Conservation (phyloP, 1,140 invertebrate genomes). For the Drosophila persimilis region DNA sequence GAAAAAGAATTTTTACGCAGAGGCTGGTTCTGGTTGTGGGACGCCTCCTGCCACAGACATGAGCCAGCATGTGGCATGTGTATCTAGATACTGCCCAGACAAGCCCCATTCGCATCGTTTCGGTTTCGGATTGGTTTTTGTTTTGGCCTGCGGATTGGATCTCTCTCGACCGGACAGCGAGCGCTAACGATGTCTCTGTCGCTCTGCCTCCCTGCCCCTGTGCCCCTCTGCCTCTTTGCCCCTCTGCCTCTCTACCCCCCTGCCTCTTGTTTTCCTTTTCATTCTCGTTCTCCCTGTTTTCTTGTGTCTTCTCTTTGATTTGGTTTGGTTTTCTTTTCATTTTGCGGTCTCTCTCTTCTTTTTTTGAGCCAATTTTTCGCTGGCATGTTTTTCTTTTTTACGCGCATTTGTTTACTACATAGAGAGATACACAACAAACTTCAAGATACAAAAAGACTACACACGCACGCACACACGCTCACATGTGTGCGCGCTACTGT, state of each 20-base stretch:
- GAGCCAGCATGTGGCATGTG: conserved; percentile 26
- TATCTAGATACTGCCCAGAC: conserved; percentile 60
- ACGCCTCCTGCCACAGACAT: not conserved
- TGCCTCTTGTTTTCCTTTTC: conserved; percentile 25
- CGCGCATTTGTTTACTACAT: conserved; percentile 74
- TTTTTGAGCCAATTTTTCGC: conserved; percentile 54
- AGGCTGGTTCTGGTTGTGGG: conserved; percentile 20
- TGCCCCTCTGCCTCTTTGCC: not conserved
- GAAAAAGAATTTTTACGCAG: conserved; percentile 65
- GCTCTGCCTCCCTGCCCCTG: conserved; percentile 1
- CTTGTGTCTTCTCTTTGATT: conserved; percentile 28
- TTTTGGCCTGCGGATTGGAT: conserved; percentile 5
- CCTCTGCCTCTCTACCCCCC: not conserved
- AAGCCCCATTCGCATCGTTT: conserved; percentile 24
- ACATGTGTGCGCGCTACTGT: conserved; percentile 11
- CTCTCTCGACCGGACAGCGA: conserved; percentile 2
- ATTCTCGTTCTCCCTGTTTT: conserved; percentile 35
- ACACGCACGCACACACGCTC: conserved; percentile 8
- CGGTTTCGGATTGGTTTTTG: conserved; percentile 36
- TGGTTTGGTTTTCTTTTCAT: conserved; percentile 18
- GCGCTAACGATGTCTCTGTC: conserved; percentile 45
- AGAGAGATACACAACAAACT: conserved; percentile 66
- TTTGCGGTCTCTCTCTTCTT: conserved; percentile 39
- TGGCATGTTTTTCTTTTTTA: conserved; percentile 49
- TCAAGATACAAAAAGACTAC: conserved; percentile 56